phyloP scores from a whole-genome alignment of 2,113 vertebrate genomes.

The Anolis sagrei region DNA sequence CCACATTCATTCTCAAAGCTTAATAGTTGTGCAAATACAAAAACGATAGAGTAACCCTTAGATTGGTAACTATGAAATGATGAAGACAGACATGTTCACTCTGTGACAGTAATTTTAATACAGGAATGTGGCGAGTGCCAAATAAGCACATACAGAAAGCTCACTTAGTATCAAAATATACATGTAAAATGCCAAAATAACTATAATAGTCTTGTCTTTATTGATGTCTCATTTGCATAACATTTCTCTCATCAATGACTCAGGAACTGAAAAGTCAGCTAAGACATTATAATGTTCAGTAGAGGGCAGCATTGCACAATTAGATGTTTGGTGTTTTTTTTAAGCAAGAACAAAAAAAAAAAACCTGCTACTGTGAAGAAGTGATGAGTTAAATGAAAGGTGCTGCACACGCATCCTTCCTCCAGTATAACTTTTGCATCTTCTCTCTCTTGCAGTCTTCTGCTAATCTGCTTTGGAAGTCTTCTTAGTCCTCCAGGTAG shows the following conservation, averaged over 20 bases:
- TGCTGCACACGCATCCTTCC: background rate
- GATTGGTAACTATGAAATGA: background rate
- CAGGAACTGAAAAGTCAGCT: background rate
- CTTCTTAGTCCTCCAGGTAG: background rate
- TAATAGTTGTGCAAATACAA: background rate
- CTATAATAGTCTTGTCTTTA: background rate
- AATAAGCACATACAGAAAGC: background rate
- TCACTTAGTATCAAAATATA: background rate
- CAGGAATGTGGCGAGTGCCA: background rate
- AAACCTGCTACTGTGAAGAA: background rate
- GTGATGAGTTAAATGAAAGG: background rate
- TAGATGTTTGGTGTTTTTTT: background rate
- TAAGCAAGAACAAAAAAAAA: background rate
- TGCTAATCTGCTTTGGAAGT: background rate
- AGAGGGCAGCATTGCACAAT: slow-evolving; percentile 21
- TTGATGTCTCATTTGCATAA: background rate
- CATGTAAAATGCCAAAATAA: background rate
- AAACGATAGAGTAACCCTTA: background rate
- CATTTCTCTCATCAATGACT: background rate
- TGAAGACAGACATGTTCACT: background rate
- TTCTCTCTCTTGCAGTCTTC: background rate
- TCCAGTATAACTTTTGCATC: background rate
- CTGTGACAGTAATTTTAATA: background rate
- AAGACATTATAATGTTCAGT: background rate
- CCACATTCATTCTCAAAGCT: background rate